phyloP scores from a whole-genome alignment of 2,797 vertebrate species.

The Enteromius mattozi region DNA sequence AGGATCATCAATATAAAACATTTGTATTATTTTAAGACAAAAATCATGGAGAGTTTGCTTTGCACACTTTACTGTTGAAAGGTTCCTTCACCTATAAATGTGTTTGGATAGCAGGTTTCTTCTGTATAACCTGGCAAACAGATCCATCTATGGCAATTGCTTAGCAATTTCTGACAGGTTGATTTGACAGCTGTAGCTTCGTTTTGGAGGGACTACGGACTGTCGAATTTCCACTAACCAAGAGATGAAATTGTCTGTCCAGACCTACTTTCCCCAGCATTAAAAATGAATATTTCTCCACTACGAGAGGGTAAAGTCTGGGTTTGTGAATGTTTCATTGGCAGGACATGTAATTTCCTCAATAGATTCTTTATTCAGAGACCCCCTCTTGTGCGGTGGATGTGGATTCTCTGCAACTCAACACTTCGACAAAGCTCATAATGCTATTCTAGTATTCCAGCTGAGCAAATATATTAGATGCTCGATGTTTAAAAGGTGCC shows the following conservation, averaged over 20 bases:
- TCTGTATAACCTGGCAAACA: slow-evolving; percentile 47
- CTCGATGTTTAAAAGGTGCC: slow-evolving; percentile 81
- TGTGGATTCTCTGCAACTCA: slow-evolving; percentile 71
- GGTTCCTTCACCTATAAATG: slow-evolving; percentile 35
- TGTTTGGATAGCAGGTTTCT: slow-evolving; percentile 58
- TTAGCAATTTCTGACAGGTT: slow-evolving; percentile 56
- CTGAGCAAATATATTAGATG: slow-evolving; percentile 86
- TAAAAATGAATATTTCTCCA: slow-evolving; percentile 83
- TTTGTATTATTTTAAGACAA: slow-evolving; percentile 24
- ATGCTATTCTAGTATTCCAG: slow-evolving; percentile 77
- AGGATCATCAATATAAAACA: slow-evolving; percentile 30
- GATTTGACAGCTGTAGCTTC: slow-evolving; percentile 77
- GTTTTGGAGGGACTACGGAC: slow-evolving; percentile 67
- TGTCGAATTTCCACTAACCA: slow-evolving; percentile 79
- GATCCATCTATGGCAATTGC: slow-evolving; percentile 43
- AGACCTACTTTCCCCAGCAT: slow-evolving; percentile 81
- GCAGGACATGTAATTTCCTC: slow-evolving; percentile 72
- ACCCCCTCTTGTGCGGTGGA: slow-evolving; percentile 56
- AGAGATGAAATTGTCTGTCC: slow-evolving; percentile 80
- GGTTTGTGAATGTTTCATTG: slow-evolving; percentile 74
- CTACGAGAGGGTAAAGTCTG: slow-evolving; percentile 81
- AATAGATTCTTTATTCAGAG: slow-evolving; percentile 59
- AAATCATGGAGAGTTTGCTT: background rate
- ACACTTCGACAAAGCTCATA: slow-evolving; percentile 73
- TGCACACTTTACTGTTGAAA: slow-evolving; percentile 5